Base-by-base conservation (phyloP, 2,888 invertebrate genomes). In the Dryomyza anilis region DNA sequence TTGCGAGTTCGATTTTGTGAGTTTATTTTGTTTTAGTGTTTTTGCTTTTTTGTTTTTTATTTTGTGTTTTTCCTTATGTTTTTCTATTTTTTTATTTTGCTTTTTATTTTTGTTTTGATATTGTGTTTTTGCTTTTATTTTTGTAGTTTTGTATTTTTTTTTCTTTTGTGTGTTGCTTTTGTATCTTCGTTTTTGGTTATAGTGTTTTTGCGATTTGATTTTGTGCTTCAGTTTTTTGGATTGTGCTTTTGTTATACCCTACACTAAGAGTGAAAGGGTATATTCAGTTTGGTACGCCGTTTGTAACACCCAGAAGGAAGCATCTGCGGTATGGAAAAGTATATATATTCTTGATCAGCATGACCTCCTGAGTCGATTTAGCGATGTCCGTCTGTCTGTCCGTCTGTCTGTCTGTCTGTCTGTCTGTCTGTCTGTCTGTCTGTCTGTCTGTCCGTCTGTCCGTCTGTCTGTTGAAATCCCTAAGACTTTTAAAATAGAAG, bases 21-120 rank as follows among this genome's bases (percentile, higher is more conserved):
- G 33, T 16, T 52, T 16, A 27, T 3, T 57, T n/a, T 61, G 23
- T 3, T 43, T 14, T 58, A 57, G 27, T n/a, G 12, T 27, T 64
- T 43, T 10, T 62, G 3, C 25, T 50, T 27, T 16, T 50, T 14
- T 25, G 43, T 63, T 66, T 39, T 50, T 36, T 59, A 56, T 39
- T 14, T 50, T 6, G 30, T 43, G 53, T 29, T 12, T 53, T 55
- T 56, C 10, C 27, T 39, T 30, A 58, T 48, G 48, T 21, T 48
- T 16, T 16, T 48, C 10, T 21, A 21, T 48, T 48, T 21, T 39
- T 14, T 50, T 6, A 36, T 43, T 46, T 29, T 12, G 43, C 55
- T 56, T 7, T 27, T 39, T 30, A 58, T 48, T 16, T 21, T 48
- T 16, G 16, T 48, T 16, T 21, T 16, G n/a, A 19, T 21, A 21